phyloP scores from a whole-genome alignment of 1,140 invertebrate species.

The Antheraea pernyi region DNA sequence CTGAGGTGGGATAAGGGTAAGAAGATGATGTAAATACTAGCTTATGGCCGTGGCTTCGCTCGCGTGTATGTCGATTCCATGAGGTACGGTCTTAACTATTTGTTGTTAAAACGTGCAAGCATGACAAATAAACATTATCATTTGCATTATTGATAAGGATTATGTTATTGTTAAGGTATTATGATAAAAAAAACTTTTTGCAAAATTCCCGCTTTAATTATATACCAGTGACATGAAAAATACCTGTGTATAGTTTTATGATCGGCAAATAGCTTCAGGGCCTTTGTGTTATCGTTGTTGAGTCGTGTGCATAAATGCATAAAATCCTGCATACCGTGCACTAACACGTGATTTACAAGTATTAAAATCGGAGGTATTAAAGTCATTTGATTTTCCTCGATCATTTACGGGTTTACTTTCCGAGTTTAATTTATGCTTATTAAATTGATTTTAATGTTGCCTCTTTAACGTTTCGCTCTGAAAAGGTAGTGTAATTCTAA shows the following conservation, averaged over 20 bases:
- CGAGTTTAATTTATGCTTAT: slow-evolving; percentile 1
- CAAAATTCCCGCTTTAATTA: not conserved
- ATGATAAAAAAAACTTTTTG: not conserved
- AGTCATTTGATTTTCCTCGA: not conserved
- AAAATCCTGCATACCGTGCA: not conserved
- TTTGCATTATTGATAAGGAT: too few relatives aligned
- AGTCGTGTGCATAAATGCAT: not conserved
- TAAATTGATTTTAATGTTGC: not conserved
- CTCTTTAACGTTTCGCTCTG: not conserved
- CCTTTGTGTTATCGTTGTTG: not conserved
- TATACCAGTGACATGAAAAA: not conserved
- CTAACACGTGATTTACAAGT: not conserved
- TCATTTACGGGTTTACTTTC: not conserved
- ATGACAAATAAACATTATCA: too few relatives aligned
- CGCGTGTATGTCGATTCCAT: too few relatives aligned
- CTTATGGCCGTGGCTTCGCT: too few relatives aligned
- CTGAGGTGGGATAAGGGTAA: too few relatives aligned
- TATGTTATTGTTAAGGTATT: too few relatives aligned
- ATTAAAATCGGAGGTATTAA: not conserved
- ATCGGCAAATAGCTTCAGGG: not conserved
- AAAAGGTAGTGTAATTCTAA: too few relatives aligned
- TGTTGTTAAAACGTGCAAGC: too few relatives aligned
- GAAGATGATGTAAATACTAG: too few relatives aligned
- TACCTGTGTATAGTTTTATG: not conserved
- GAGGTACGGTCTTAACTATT: too few relatives aligned